phyloP scores from a whole-genome alignment of 2,888 invertebrate species.

The Cheilosia scutellata region DNA sequence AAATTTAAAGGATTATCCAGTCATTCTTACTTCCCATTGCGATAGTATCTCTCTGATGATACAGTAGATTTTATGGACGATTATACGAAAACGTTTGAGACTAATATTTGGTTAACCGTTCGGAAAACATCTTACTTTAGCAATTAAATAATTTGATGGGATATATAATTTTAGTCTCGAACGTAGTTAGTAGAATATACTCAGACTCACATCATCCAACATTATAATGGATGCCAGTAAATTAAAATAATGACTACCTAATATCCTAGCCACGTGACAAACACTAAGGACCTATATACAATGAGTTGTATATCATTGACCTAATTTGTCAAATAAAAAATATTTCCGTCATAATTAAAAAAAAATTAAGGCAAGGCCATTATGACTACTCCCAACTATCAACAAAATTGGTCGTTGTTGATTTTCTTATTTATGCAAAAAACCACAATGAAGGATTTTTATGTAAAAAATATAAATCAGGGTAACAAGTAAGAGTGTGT shows the following conservation, averaged over 20 bases:
- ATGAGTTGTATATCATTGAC: constrained; percentile 1
- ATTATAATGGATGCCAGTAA: neutral
- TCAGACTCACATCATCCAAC: neutral
- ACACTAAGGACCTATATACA: neutral
- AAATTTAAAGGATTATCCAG: no score
- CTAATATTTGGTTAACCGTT: constrained; percentile 1
- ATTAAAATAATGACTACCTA: constrained; percentile 26
- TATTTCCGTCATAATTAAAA: neutral
- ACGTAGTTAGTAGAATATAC: neutral
- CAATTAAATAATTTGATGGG: constrained; percentile 7
- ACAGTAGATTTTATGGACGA: no score
- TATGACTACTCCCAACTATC: neutral
- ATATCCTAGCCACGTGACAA: neutral
- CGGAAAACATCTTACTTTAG: constrained; percentile 15
- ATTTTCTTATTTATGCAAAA: neutral
- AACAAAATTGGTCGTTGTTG: neutral
- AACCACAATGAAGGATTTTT: neutral
- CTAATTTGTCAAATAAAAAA: constrained; percentile 10
- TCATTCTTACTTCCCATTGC: no score
- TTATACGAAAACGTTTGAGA: no score
- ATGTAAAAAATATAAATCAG: neutral
- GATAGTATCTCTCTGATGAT: no score
- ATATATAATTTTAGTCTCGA: no score
- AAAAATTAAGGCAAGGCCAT: neutral
- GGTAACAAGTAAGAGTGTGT: neutral